Evolutionary conservation across 2,797 vertebrate genomes (phyloP).

Genomic region (Spinus olivaceus): DNA sequence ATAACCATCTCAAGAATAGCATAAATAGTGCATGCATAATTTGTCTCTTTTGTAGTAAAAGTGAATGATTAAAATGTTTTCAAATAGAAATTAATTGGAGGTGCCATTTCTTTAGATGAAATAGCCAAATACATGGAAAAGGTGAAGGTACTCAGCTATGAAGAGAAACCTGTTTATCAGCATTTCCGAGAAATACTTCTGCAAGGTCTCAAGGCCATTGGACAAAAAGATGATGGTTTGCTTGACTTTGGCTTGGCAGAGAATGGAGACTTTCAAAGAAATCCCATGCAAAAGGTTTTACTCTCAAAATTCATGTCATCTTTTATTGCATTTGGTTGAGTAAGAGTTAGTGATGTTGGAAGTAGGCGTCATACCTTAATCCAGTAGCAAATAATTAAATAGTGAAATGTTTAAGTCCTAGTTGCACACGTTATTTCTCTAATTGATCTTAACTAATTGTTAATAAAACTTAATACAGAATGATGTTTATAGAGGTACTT

Average conservation of each 20-base stretch:
- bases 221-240: slow-evolving; percentile 82
- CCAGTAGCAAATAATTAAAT: not conserved
- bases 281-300: slow-evolving; percentile 67
- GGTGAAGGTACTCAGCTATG: slow-evolving; percentile 83
- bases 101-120: slow-evolving; percentile 80
- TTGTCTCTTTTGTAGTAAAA: not conserved
- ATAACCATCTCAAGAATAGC: not conserved
- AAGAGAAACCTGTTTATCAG: slow-evolving; percentile 86
- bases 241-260: slow-evolving; percentile 77
- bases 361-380: not conserved
- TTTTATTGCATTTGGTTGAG: not conserved
- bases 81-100: slow-evolving; percentile 10
- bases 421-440: not conserved
- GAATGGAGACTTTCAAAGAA: slow-evolving; percentile 64
- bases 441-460: not conserved
- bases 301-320: not conserved
- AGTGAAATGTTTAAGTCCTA: not conserved
- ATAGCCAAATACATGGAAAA: slow-evolving; percentile 88
- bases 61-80: not conserved
- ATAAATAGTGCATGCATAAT: not conserved
- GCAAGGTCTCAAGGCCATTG: slow-evolving; percentile 82
- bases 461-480: not conserved
- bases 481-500: not conserved
- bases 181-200: slow-evolving; percentile 84
- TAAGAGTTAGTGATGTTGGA: not conserved